Evolutionary conservation across 2,888 invertebrate species (phyloP), one percentile per base, ranked within the genome.

Genomic region (Aleiodes leptofemur): DNA sequence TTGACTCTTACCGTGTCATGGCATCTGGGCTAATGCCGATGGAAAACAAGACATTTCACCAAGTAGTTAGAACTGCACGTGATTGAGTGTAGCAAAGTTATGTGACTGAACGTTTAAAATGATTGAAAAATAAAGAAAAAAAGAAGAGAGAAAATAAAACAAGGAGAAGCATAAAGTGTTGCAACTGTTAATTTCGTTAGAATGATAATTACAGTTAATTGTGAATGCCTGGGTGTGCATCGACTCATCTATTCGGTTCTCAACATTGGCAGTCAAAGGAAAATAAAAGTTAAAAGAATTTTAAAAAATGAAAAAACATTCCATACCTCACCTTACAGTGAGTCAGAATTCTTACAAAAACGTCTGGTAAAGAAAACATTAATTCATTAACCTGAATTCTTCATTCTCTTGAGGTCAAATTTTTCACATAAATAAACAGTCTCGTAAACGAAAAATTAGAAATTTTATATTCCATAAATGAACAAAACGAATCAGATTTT

Each of bases 11-110:
- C 64, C 23, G 64, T 64, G 43, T 64, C 31, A 29, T 50, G 68
- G 29, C 31, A 68, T 68, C 68, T 68, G 51, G 68, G 68, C 68
- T 68, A 51, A 68, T 68, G 68, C 50, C 23, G 50, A 68, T 51
- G 68, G 48, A 56, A 56, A 68, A 68, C 68, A 68, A 68, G 68
- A 68, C 68, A 68, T 68, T 68, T 68, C 29, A 31, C 51, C 7
- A 16, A 64, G 64, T 64, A 4, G 43, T 64, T 48, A 23, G 16
- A 14, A 14, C 43, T 23, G 64, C 64, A 64, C 64, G 64, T 64
- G 43, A 64, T 34, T 38, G 59, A 59, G 59, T 59, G 13, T 43
- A 43, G 9, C 34, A 29, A 7, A 43, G 8, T 23, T 34, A 38
- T 38, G 38, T 38, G 50, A 7, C 13, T 50, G 23, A 51, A 14